Evolutionary conservation across 1,140 invertebrate genomes (phyloP).

Genomic region (Ips nitidus): DNA sequence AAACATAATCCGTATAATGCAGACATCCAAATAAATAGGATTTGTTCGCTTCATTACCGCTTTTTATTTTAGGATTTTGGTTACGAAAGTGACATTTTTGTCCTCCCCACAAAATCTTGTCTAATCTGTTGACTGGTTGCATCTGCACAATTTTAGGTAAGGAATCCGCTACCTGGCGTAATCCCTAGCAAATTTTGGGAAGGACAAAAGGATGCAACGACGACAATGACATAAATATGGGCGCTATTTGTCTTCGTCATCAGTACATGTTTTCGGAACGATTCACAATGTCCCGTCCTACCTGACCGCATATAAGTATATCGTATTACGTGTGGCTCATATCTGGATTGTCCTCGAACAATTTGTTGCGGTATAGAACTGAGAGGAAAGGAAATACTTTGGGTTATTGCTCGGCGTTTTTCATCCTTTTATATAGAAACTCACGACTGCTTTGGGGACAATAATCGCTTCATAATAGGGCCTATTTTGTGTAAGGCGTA

Average conservation of each 20-base stretch:
- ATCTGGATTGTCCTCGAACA: slow-evolving; percentile 33
- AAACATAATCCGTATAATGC: slow-evolving; percentile 30
- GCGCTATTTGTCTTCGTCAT: slow-evolving; percentile 24
- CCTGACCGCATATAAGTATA: slow-evolving; percentile 34
- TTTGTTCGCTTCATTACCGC: slow-evolving; percentile 24
- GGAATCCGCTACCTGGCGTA: slow-evolving; percentile 29
- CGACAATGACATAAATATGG: slow-evolving; percentile 36
- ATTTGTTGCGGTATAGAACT: slow-evolving; percentile 31
- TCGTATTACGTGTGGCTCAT: slow-evolving; percentile 31
- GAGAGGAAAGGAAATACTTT: slow-evolving; percentile 32
- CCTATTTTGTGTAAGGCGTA: neutral
- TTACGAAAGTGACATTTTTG: neutral
- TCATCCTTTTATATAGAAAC: slow-evolving; percentile 21
- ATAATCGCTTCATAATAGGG: slow-evolving; percentile 25
- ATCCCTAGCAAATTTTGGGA: slow-evolving; percentile 30
- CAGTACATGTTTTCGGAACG: slow-evolving; percentile 5
- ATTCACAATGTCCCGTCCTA: slow-evolving; percentile 26
- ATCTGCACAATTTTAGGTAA: slow-evolving; percentile 28
- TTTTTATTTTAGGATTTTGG: slow-evolving; percentile 17
- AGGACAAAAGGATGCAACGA: slow-evolving; percentile 36
- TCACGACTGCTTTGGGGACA: slow-evolving; percentile 21
- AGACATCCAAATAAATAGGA: slow-evolving; percentile 29
- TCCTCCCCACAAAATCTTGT: neutral
- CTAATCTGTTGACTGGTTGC: slow-evolving; percentile 8
- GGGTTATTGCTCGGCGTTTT: slow-evolving; percentile 25